These are phyloP conservation scores for Erannis defoliaria DNA, from an alignment of 2,888 invertebrate genomes.

Conservation along the genomic window DNA sequence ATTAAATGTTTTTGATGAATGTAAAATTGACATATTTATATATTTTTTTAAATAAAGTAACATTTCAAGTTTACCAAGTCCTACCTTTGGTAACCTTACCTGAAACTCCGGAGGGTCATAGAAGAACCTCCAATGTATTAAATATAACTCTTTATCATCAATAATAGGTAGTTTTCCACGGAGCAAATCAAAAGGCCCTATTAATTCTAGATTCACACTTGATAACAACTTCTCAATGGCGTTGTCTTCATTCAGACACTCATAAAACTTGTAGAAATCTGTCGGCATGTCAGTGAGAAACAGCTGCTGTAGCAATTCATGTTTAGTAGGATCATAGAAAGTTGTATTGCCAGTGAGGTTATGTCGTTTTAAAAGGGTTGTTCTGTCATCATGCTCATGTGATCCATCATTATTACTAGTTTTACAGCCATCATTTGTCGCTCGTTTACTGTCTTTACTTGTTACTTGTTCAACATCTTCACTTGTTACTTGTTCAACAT, in stretches of 20 bases:
- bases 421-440: not conserved
- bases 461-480: not conserved
- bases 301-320: constrained; percentile 89
- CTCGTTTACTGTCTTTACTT: not conserved
- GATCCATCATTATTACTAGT: constrained; percentile 12
- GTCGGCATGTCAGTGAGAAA: constrained; percentile 95
- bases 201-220: constrained; percentile 89
- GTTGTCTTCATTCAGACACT: constrained; percentile 88
- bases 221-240: constrained; percentile 88
- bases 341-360: constrained; percentile 62
- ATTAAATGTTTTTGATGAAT: too few relatives aligned
- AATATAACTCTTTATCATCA: constrained; percentile 87
- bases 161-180: constrained; percentile 87
- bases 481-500: not conserved
- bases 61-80: too few relatives aligned
- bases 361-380: constrained; percentile 2
- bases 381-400: not conserved
- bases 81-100: constrained; percentile 79
- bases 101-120: constrained; percentile 98
- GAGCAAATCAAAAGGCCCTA: constrained; percentile 96
- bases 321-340: constrained; percentile 76
- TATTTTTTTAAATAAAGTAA: too few relatives aligned
- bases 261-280: constrained; percentile 96
- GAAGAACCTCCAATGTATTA: constrained; percentile 95
- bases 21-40: too few relatives aligned